Evolutionary conservation across 1,140 invertebrate genomes (phyloP), one percentile per base, ranked within the genome.

Genomic region (Euschistus heros): DNA sequence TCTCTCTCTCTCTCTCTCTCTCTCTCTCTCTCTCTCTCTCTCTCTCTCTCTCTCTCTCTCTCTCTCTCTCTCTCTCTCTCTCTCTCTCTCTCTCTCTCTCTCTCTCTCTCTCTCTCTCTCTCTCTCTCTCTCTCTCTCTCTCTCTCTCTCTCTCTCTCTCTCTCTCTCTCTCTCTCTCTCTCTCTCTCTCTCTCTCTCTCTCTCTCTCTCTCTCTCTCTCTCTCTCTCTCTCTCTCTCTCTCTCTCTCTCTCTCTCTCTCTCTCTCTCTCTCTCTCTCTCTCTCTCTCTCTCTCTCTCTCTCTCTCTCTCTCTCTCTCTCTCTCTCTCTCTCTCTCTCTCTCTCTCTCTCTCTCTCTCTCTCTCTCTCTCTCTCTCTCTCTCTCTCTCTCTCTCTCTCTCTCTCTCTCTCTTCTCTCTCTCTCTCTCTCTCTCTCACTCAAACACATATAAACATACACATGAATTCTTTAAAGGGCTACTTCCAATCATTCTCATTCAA

Each of bases 61-160:
- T 65, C 64, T 65, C 64, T 65, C 64, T 65, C 64, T 65, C 64
- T 65, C 64, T 65, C 64, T 65, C 64, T 65, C 64, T 65, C 64
- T 65, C 64, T 65, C 64, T 65, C 64, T 65, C 52, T 65, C 64
- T 65, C 64, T 65, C 64, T 65, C 64, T 65, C 64, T 54, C 64
- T 65, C 64, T 65, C 64, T 65, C 64, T 65, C 64, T 65, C 64
- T 65, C 64, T 65, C 64, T 65, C 64, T 65, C 64, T 65, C 64
- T 60, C 64, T 65, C 64, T 65, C 64, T 65, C 64, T 65, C 64
- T 65, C 64, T 65, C 64, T 65, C 64, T 65, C 64, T 65, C 64
- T 65, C 64, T 65, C 64, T 65, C 64, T 65, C 64, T 65, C 64
- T 65, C 64, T 65, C 64, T 65, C 64, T 65, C 64, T 65, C 64